These are phyloP conservation scores for Zelleria hepariella DNA, from an alignment of 2,888 invertebrate genomes.

Conservation along the genomic window DNA sequence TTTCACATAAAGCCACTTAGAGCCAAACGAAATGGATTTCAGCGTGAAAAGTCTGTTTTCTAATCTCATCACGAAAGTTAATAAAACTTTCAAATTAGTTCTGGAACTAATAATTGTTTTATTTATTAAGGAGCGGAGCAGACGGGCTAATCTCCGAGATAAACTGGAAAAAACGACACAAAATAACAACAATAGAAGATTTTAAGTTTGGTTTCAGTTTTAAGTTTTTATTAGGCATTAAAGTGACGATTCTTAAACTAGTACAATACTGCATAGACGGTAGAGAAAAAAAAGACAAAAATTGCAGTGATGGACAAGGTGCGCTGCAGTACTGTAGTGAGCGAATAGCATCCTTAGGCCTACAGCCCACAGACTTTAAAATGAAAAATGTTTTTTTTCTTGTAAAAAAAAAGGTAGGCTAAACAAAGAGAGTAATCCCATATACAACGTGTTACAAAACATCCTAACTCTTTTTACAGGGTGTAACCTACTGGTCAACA, in stretches of 20 bases:
- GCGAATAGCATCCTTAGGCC: too few species aligned
- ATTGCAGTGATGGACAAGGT: too few species aligned
- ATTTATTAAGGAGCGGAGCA: not conserved
- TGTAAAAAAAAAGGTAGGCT: not conserved
- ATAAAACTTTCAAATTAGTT: slow-evolving; percentile 3
- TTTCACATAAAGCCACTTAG: too few species aligned
- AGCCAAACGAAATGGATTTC: not conserved
- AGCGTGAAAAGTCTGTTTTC: not conserved
- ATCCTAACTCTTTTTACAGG: too few species aligned
- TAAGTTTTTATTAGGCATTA: not conserved
- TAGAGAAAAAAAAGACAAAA: too few species aligned
- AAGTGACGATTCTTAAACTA: not conserved
- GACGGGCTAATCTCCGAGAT: not conserved
- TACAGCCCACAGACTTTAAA: not conserved
- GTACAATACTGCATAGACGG: too few species aligned
- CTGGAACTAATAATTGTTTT: slow-evolving; percentile 2
- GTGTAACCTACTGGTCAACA: too few species aligned
- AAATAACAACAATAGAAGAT: not conserved
- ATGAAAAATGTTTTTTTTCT: not conserved
- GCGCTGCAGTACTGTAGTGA: too few species aligned
- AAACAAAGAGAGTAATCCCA: too few species aligned
- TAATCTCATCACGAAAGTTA: not conserved
- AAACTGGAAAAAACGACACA: not conserved
- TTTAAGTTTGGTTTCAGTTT: not conserved
- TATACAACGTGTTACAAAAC: too few species aligned